Base-by-base conservation (phyloP, 2,888 invertebrate species). In the Steinernema scapterisci region DNA sequence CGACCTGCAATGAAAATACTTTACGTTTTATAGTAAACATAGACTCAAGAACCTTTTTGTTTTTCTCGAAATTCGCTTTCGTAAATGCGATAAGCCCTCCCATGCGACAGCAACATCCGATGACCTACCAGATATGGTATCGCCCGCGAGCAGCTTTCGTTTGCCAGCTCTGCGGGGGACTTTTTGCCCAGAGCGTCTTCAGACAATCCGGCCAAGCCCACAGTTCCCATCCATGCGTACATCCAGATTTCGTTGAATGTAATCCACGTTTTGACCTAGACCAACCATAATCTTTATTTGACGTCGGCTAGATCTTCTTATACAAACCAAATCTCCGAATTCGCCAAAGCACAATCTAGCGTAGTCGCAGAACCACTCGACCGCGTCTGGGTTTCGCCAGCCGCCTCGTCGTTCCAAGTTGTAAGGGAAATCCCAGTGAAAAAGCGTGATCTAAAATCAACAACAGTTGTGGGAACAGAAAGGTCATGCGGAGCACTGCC, bases 161-260 rank as follows among this genome's bases (percentile, higher is more conserved):
- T 19, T 13, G 48, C n/a, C 48, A 3, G 27, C 13, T 31, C 63
- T 2, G 16, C 63, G 48, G 9, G 52, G 23, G 52, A 21, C 48
- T 5, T 19, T 19, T 54, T 54, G 21, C 25, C 54, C 54, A 21
- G 2, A 5, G 16, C 13, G 7, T 63, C 25, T 7, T 31, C 63
- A 5, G 27, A 27, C 38, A 63, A 63, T 63, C 63, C 31, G 9
- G 31, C 54, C 23, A 23, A 21, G 19, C 21, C 23, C 11, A 54
- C 54, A 3, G 54, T 54, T 5, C 54, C 54, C 54, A 25, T 54
- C 54, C 54, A 54, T 5, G 54, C 54, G 23, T 23, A 6, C 54
- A 54, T 54, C 75, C 90, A 90, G 1, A 93, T 93, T 85, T 93
- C 93, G 86, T 93, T 93, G 80, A 93, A 91, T 0, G 93, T 93